Evolutionary conservation across 2,888 invertebrate species (phyloP), one percentile per base, ranked within the genome.

Genomic region (Aspidiotus destructor): DNA sequence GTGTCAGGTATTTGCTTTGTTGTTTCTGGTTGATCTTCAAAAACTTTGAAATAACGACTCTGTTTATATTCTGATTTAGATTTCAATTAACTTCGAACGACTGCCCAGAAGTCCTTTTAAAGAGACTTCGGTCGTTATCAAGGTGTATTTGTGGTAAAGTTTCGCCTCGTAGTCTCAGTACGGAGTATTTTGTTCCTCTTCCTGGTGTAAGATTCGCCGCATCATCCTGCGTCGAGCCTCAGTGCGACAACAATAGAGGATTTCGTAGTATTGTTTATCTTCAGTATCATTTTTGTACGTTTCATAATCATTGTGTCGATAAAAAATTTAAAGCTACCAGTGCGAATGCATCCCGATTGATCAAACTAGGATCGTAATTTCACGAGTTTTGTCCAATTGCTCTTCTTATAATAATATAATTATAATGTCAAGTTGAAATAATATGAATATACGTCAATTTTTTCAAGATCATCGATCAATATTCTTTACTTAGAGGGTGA

Each of bases 271-370:
- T 28, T 28, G n/a, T 48, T 48, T 48, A 48, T n/a, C 48, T 48
- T 48, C 48, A 48, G 48, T 48, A 48, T n/a, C 48, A 48, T 48
- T 48, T 48, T 48, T 48, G 48, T n/a, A n/a, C 10, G 48, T 48
- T 48, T 48, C n/a, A 13, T n/a, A 48, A 48, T n/a, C 10, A n/a
- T 13, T 48, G 48, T 48, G 48, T 13, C 11, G n/a, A n/a, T 48
- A 48, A 48, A 48, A 48, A 48, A n/a, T 48, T 48, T 48, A 11
- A 28, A 28, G 28, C 28, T 28, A 3, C 5, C 28, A 28, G 28
- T 28, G 28, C 28, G 28, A 28, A 28, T 28, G 28, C 28, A 1
- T 28, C 28, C 28, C 28, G 28, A 28, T 28, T 28, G 5, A 28
- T 28, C 28, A 28, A 28, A 28, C 28, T 28, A 3, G 28, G 5